Evolutionary conservation across 2,888 invertebrate species (phyloP), one percentile per base, ranked within the genome.

Genomic region (Euclidia mi): DNA sequence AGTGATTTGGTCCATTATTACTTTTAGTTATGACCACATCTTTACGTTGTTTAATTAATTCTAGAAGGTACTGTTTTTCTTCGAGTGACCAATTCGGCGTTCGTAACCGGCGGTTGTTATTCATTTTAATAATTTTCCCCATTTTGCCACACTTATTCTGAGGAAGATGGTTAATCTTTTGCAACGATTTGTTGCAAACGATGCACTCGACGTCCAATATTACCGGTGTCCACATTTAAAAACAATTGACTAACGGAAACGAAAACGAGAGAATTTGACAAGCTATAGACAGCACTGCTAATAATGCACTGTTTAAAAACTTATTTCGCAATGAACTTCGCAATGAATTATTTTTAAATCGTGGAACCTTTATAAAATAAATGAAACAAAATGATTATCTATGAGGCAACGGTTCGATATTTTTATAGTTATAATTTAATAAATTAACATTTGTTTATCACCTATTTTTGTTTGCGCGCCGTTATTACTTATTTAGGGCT

Each of bases 111-210:
- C 92, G 89, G 64, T 71, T 86, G 58, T 71, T 87, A 56, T 78
- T 76, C 35, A 92, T 84, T 75, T 91, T 94, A 44, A 78, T 75
- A 40, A 93, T 88, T 76, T 91, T 94, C 51, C 91, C 91, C 92
- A 94, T 93, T 63, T 87, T 88, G 32, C 71, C 72, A 41, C 80
- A 77, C 37, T 71, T 72, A 53, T 85, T 78, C 46, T 67, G 73
- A 31, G 88, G 88, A 66, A 88, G 78, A 84, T 92, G 89, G 51
- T 88, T 88, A 61, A 93, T 90, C 85, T 92, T 92, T 82, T 92
- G 91, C 91, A 94, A 92, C 84, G 91, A 89, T 93, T 93, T 93
- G 78, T 92, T 91, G 86, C 92, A 94, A 92, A 91, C 89, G 82
- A 93, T 92, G 86, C 93, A 94, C 90, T 93, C 92, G 68, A 94